Conservation (phyloP, 2,888 invertebrate genomes). For the Shargacucullia verbasci region DNA sequence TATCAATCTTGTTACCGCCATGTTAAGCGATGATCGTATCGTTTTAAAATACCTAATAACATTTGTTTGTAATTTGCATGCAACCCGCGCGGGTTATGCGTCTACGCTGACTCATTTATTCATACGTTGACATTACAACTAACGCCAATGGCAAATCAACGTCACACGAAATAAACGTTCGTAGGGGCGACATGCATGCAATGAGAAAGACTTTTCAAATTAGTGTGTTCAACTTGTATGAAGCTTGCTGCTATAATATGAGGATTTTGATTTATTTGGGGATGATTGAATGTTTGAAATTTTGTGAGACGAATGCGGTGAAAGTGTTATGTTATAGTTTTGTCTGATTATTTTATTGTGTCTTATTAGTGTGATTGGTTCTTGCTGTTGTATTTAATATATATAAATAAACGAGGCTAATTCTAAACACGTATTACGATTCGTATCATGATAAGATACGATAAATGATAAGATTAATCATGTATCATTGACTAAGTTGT, state of each 20-base stretch:
- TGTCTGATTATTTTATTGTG: too few species aligned
- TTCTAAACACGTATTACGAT: too few species aligned
- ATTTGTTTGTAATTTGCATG: constrained; percentile 54
- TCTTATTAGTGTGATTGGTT: too few species aligned
- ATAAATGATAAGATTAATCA: too few species aligned
- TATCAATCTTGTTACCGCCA: constrained; percentile 50
- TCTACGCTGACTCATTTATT: constrained; percentile 59
- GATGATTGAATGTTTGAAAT: too few species aligned
- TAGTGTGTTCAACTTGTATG: neutral
- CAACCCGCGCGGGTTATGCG: constrained; percentile 41
- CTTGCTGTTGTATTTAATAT: too few species aligned
- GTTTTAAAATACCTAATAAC: constrained; percentile 47
- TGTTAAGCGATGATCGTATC: constrained; percentile 45
- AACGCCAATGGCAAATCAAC: constrained; percentile 54
- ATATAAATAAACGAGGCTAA: too few species aligned
- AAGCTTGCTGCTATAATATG: too few species aligned
- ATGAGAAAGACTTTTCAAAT: constrained; percentile 21
- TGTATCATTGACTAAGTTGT: too few species aligned
- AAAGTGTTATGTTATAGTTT: too few species aligned
- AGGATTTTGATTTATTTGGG: too few species aligned
- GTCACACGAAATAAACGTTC: constrained; percentile 43
- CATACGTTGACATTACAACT: constrained; percentile 56
- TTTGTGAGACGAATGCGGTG: neutral
- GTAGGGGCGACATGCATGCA: constrained; percentile 13
- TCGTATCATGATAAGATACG: too few species aligned